A percentile compares a stretch with the other conserved stretches of the same genome.
These are phyloP conservation scores for Mesoligia furuncula DNA, from an alignment of 2,888 invertebrate genomes.

Conservation along the genomic window DNA sequence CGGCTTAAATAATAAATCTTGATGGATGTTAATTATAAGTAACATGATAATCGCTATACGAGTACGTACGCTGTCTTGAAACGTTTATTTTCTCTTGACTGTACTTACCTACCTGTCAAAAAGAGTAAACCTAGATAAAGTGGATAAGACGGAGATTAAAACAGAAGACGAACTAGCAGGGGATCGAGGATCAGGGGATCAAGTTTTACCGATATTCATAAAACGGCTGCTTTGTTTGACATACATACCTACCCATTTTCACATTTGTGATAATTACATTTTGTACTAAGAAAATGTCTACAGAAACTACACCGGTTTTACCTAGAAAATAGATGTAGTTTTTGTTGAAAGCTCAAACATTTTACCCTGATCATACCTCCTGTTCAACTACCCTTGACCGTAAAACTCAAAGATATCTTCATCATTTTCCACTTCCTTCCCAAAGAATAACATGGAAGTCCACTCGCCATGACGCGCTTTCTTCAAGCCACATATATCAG, in stretches of 20 bases:
- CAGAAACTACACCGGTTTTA: too few relatives aligned
- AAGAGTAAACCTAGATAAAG: too few relatives aligned
- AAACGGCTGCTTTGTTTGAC: background rate
- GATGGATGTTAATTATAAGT: too few relatives aligned
- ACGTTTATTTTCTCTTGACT: too few relatives aligned
- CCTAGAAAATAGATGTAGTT: background rate
- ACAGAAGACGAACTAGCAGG: too few relatives aligned
- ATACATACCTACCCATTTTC: background rate
- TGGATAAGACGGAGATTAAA: too few relatives aligned
- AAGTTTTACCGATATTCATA: background rate
- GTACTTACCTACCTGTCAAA: too few relatives aligned
- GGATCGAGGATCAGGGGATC: too few relatives aligned
- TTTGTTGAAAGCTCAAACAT: background rate
- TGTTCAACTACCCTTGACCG: background rate
- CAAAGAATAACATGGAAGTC: conserved; percentile 24
- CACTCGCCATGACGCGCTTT: conserved; percentile 24
- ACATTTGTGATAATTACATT: background rate
- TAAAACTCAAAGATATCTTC: background rate
- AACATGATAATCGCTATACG: too few relatives aligned
- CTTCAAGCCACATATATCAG: conserved; percentile 37
- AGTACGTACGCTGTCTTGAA: too few relatives aligned
- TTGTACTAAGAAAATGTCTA: background rate
- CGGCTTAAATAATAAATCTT: too few relatives aligned
- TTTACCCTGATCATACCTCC: background rate
- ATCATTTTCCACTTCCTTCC: background rate